Base-by-base conservation (phyloP, 1,140 invertebrate species). In the Pantala flavescens region DNA sequence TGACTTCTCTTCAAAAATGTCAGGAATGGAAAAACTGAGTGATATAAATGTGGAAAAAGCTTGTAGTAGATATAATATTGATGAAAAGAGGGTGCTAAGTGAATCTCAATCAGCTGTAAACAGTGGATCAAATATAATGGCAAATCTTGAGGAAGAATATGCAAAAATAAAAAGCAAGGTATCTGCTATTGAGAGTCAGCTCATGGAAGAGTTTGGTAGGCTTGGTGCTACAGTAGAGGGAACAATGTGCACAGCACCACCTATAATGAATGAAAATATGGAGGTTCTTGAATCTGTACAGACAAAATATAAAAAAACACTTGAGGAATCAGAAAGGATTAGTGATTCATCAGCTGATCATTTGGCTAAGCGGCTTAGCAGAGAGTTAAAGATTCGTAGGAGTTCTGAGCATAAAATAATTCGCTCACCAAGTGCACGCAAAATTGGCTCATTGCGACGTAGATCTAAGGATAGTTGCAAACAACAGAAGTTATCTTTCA, bases 361-460 rank as follows among this genome's bases (percentile, higher is more conserved):
- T 76, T 81, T 93, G 72, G 90, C 90, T 5, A 87, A 86, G 76
- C 84, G 87, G 75, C 81, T 93, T 36, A 90, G 89, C 76, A 87
- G 87, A 77, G 90, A 92, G 81, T 81, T 93, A 70, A 91, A 90
- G 80, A 92, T 93, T 74, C 83, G 90, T 72, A 83, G 84, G 72
- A 89, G 87, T 55, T 81, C 84, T 55, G 89, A 91, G 79, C 84
- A 88, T 42, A 89, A 89, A 81, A 87, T 92, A 21, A 91, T 92
- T 77, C 83, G 91, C 78, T 93, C 91, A 2, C 91, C 91, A 0
- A 92, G 91, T 80, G 91, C 90, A 24, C 84, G 91, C 43, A 92
- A 91, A 85, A 93, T 93, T 76, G 91, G 91, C 24, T 88, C 83
- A 24, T 86, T 93, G 71, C 82, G 90, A 79, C 84, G 90, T 55